Conservation (phyloP, 2,888 invertebrate species). For the Unio pictorum region DNA sequence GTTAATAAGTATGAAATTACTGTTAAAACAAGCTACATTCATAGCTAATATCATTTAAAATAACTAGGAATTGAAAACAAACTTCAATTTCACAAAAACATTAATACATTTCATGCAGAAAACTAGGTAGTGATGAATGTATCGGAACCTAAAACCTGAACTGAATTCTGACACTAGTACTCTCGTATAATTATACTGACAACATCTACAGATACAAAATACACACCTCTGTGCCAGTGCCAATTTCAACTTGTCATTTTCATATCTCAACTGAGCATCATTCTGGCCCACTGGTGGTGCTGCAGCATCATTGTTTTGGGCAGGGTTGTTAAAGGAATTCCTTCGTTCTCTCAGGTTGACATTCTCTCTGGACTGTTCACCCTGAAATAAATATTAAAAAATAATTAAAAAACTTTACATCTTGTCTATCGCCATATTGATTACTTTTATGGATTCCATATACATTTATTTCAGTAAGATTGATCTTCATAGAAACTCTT, state of each 20-base stretch:
- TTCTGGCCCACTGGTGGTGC: constrained; percentile 23
- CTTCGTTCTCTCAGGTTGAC: constrained; percentile 56
- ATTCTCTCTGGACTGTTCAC: constrained; percentile 72
- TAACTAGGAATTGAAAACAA: too few species aligned
- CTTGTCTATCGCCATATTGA: too few species aligned
- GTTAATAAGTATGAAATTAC: too few species aligned
- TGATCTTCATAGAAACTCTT: too few species aligned
- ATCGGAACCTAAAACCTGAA: neutral
- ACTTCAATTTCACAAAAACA: too few species aligned
- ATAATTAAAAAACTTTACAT: too few species aligned
- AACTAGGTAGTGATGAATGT: neutral
- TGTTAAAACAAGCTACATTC: too few species aligned
- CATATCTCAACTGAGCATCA: constrained; percentile 87
- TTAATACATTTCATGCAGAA: neutral
- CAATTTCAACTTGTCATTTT: constrained; percentile 95
- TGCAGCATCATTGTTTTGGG: constrained; percentile 39
- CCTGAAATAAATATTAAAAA: constrained; percentile 2
- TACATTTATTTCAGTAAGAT: too few species aligned
- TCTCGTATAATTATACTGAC: neutral
- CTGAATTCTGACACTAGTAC: neutral
- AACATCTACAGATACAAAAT: neutral
- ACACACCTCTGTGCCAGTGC: constrained; percentile 92
- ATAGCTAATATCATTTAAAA: too few species aligned
- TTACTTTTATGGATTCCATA: too few species aligned
- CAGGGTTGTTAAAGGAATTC: constrained; percentile 62